Evolutionary conservation across 92 coral and sea anemone species (phyloP).

Genomic region (Zoanthus solanderi): DNA sequence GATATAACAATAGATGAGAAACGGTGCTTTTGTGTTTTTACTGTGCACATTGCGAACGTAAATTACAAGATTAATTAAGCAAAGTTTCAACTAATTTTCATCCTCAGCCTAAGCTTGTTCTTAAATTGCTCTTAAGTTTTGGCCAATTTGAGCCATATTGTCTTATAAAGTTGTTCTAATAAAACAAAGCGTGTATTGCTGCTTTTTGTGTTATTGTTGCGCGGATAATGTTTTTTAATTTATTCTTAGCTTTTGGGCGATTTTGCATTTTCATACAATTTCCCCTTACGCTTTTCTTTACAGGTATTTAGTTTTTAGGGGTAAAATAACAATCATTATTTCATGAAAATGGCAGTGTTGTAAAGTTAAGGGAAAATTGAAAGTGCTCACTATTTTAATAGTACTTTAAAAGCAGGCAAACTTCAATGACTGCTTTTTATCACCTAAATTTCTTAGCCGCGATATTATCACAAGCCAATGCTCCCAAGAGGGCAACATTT

Average conservation of each 20-base stretch:
- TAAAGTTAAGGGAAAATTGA: neutral
- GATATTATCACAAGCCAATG: conserved; percentile 26
- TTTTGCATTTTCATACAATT: conserved; percentile 1
- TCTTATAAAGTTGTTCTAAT: too few species aligned
- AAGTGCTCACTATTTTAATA: neutral
- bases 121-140: too few species aligned
- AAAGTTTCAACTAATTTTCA: too few species aligned
- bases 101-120: too few species aligned
- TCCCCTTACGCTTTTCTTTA: neutral
- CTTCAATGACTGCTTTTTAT: conserved; percentile 9
- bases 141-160: too few species aligned
- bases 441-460: conserved; percentile 5
- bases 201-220: conserved; percentile 18
- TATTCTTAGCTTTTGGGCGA: neutral
- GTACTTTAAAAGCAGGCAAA: conserved; percentile 17
- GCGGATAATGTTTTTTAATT: neutral
- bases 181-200: neutral
- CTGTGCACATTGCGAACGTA: too few species aligned
- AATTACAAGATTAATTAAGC: too few species aligned
- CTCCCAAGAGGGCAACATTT: conserved; percentile 22
- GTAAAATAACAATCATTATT: neutral
- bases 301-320: neutral
- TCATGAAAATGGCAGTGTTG: neutral
- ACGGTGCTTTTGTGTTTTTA: too few species aligned
- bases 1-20: neutral